A percentile compares a stretch with the other conserved stretches of the same genome.
phyloP scores from a whole-genome alignment of 2,888 invertebrate genomes.

The Dorcus parallelipipedus region DNA sequence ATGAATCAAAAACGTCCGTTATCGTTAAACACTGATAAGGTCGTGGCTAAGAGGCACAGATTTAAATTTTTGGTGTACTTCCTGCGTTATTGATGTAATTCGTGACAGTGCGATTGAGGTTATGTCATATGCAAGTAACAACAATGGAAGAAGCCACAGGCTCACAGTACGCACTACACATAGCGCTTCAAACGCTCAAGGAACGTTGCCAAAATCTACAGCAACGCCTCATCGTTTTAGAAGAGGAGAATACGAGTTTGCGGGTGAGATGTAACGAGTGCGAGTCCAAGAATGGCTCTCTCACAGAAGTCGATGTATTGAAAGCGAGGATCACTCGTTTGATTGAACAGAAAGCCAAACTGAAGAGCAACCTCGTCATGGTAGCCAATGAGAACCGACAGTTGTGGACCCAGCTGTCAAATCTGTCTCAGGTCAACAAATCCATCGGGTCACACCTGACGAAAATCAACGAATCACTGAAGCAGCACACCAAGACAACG shows the following conservation, averaged over 20 bases:
- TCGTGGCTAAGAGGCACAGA: too few relatives aligned
- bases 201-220: slow-evolving; percentile 77
- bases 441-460: slow-evolving; percentile 52
- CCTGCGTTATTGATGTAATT: neutral
- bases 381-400: slow-evolving; percentile 78
- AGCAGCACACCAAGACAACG: slow-evolving; percentile 43
- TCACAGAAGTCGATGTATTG: slow-evolving; percentile 51
- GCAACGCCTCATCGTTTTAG: slow-evolving; percentile 64
- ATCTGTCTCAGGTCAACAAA: slow-evolving; percentile 59
- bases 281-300: slow-evolving; percentile 25
- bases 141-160: slow-evolving; percentile 41
- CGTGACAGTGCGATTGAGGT: neutral
- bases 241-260: slow-evolving; percentile 72
- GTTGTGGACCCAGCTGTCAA: slow-evolving; percentile 70
- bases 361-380: slow-evolving; percentile 75
- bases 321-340: slow-evolving; percentile 66
- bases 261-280: slow-evolving; percentile 44
- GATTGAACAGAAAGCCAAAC: slow-evolving; percentile 70
- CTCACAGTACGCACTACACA: slow-evolving; percentile 62
- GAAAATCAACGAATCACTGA: slow-evolving; percentile 54
- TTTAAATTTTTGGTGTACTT: too few relatives aligned
- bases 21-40: too few relatives aligned
- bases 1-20: too few relatives aligned
- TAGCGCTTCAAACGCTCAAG: slow-evolving; percentile 78
- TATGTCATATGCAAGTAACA: neutral